These are phyloP conservation scores for Palythoa caribaeorum DNA, from an alignment of 92 coral and sea anemone genomes.

Conservation along the genomic window DNA sequence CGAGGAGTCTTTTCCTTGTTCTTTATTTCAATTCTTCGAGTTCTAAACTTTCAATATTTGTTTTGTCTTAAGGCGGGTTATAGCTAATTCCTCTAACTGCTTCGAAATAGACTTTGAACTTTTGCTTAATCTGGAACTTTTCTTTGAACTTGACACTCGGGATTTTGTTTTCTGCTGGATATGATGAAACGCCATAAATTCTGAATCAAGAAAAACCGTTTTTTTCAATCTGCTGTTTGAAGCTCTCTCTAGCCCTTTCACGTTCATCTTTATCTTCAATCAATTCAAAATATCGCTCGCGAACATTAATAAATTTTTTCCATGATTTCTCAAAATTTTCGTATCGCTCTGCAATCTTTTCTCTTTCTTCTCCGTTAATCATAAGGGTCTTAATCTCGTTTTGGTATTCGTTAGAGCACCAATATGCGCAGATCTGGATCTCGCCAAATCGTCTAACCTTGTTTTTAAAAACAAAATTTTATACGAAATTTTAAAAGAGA, in stretches of 20 bases:
- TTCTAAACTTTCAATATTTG: slow-evolving; percentile 8
- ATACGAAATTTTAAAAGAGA: no score
- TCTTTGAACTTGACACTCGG: slow-evolving; percentile 34
- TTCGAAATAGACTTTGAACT: slow-evolving; percentile 8
- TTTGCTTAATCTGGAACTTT: slow-evolving; percentile 5
- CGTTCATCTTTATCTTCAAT: no score
- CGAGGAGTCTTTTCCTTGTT: neutral
- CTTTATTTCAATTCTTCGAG: neutral
- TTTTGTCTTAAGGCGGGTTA: slow-evolving; percentile 12
- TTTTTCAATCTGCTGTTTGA: no score
- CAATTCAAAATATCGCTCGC: no score
- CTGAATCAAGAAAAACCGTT: slow-evolving; percentile 20
- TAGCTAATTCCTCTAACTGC: slow-evolving; percentile 1
- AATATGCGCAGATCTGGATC: no score
- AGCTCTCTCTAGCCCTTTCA: no score
- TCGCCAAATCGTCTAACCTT: no score
- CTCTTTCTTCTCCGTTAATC: slow-evolving; percentile 1
- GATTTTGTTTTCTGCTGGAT: neutral
- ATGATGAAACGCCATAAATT: slow-evolving; percentile 16
- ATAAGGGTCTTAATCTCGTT: no score
- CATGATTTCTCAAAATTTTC: slow-evolving; percentile 15
- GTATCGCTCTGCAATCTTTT: slow-evolving; percentile 11
- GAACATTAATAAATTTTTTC: slow-evolving; percentile 34
- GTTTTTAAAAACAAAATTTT: no score
- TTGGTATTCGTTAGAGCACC: no score